A percentile compares a stretch with the other conserved stretches of the same genome.
Evolutionary conservation across 2,888 invertebrate species (phyloP).

Genomic region (Panopea generosa): DNA sequence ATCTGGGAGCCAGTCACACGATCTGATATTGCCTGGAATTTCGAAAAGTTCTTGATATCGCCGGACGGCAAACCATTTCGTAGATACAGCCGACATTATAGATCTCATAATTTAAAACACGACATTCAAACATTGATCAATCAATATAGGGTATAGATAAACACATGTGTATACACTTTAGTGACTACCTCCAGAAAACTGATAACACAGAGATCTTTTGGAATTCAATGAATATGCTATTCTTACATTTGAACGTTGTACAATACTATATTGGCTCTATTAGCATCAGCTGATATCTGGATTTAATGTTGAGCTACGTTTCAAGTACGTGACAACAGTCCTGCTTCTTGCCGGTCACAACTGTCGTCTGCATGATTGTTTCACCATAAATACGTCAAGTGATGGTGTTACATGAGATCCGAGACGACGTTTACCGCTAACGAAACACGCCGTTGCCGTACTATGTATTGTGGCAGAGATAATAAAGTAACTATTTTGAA

Average conservation of each 20-base stretch:
- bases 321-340: neutral
- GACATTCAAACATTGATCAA: slow-evolving; percentile 70
- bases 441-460: too few relatives aligned
- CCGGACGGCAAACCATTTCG: slow-evolving; percentile 80
- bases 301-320: neutral
- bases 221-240: too few relatives aligned
- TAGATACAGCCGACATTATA: slow-evolving; percentile 78
- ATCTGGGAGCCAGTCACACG: slow-evolving; percentile 82
- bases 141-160: slow-evolving; percentile 8
- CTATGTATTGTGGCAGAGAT: too few relatives aligned
- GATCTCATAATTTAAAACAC: slow-evolving; percentile 70
- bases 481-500: too few relatives aligned
- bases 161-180: neutral
- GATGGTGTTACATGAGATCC: slow-evolving; percentile 14
- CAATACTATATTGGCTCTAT: too few relatives aligned
- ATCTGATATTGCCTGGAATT: slow-evolving; percentile 84
- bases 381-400: slow-evolving; percentile 7
- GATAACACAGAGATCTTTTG: too few relatives aligned
- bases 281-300: too few relatives aligned
- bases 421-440: neutral
- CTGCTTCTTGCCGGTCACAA: slow-evolving; percentile 7
- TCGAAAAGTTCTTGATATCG: slow-evolving; percentile 85
- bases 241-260: too few relatives aligned
- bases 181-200: neutral
- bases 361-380: slow-evolving; percentile 13